Evolutionary conservation across 2,797 vertebrate species (phyloP).

Genomic region (Linurgus olivaceus): DNA sequence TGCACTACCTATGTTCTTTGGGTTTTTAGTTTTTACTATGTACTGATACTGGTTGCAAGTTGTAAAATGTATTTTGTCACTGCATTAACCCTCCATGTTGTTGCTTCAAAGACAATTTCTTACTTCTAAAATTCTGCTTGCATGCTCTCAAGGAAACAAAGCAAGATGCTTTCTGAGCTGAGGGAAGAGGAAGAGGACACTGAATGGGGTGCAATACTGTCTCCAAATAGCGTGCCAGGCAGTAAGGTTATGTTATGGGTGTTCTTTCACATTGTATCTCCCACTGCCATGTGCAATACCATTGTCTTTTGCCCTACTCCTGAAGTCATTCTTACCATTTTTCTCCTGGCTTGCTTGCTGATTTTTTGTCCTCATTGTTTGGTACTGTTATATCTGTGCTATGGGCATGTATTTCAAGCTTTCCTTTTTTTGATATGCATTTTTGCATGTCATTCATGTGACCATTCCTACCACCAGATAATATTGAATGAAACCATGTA

Average conservation of each 20-base stretch:
- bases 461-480: not conserved
- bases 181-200: conserved; percentile 35
- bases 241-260: conserved; percentile 1
- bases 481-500: not conserved
- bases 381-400: conserved; percentile 13
- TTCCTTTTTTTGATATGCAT: not conserved
- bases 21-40: not conserved
- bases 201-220: not conserved
- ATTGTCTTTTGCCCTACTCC: not conserved
- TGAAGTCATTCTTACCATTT: not conserved
- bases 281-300: not conserved
- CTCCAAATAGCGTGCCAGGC: not conserved
- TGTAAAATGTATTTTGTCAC: conserved; percentile 19
- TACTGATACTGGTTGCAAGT: not conserved
- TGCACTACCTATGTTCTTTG: not conserved
- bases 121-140: conserved; percentile 53
- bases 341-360: not conserved
- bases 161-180: conserved; percentile 62
- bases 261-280: not conserved
- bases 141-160: conserved; percentile 74
- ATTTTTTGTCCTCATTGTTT: conserved; percentile 3
- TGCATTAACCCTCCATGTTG: not conserved
- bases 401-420: conserved; percentile 32
- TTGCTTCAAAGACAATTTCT: not conserved
- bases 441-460: conserved; percentile 23